These are phyloP conservation scores for Orientallactaga sibirica DNA, from an alignment of 2,797 vertebrate genomes.

Conservation along the genomic window DNA sequence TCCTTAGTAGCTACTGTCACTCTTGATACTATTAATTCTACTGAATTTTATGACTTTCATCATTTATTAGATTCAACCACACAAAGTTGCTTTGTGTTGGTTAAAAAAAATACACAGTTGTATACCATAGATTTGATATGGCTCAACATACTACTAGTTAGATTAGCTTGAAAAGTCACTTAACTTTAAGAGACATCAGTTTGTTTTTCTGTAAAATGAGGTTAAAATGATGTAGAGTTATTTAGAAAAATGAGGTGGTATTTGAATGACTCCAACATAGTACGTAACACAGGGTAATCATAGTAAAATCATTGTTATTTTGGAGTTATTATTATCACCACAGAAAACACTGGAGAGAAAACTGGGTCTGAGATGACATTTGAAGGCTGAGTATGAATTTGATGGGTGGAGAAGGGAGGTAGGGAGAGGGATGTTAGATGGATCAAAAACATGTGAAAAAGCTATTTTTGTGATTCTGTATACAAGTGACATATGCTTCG, in stretches of 20 bases:
- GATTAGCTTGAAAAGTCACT: conserved; percentile 24
- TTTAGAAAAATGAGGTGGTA: neutral
- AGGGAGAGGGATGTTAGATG: conserved; percentile 24
- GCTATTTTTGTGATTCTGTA: conserved; percentile 38
- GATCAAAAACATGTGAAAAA: conserved; percentile 43
- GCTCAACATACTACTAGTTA: neutral
- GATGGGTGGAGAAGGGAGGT: neutral
- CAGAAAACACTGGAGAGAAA: conserved; percentile 33
- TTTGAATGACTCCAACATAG: neutral
- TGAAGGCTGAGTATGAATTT: conserved; percentile 49
- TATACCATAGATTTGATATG: conserved; percentile 27
- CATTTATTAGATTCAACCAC: neutral
- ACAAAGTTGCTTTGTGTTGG: neutral
- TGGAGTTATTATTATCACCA: conserved; percentile 30
- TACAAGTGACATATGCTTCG: conserved; percentile 32
- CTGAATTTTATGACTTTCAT: neutral
- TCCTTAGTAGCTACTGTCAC: neutral
- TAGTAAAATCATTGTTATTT: conserved; percentile 30
- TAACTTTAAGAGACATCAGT: conserved; percentile 20
- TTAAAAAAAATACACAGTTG: neutral
- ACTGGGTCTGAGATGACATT: conserved; percentile 1
- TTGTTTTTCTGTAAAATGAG: neutral
- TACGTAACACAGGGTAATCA: neutral
- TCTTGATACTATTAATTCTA: conserved; percentile 23
- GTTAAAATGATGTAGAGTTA: conserved; percentile 14